These are phyloP conservation scores for Drosophila atripex DNA, from an alignment of 2,888 invertebrate species.

Conservation along the genomic window DNA sequence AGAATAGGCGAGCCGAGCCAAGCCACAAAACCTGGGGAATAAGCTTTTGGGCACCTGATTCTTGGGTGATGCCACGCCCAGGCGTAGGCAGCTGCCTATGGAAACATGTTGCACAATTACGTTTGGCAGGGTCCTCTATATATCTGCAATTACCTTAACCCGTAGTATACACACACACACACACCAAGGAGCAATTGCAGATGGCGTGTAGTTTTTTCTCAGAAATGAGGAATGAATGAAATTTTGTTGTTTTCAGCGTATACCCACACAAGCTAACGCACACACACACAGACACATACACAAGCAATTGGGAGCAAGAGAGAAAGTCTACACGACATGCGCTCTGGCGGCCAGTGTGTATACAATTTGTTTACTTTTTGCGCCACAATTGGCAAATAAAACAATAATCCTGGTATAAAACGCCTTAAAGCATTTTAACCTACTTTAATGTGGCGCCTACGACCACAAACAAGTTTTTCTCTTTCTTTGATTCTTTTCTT, in stretches of 20 bases:
- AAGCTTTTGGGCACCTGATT: slow-evolving; percentile 8
- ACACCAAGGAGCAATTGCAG: slow-evolving; percentile 48
- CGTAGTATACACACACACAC: slow-evolving; percentile 13
- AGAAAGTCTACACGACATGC: slow-evolving; percentile 68
- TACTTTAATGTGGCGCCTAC: slow-evolving; percentile 64
- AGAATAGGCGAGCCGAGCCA: slow-evolving; percentile 14
- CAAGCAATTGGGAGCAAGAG: slow-evolving; percentile 57
- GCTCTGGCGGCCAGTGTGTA: slow-evolving; percentile 58
- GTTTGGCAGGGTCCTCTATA: background rate
- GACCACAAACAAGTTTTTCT: slow-evolving; percentile 56
- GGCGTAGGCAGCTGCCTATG: background rate
- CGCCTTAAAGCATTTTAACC: slow-evolving; percentile 51
- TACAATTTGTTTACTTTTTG: slow-evolving; percentile 69
- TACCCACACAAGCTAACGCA: slow-evolving; percentile 35
- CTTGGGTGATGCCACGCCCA: background rate
- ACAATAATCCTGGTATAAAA: slow-evolving; percentile 20
- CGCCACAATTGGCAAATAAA: slow-evolving; percentile 49
- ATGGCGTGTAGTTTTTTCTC: slow-evolving; percentile 72
- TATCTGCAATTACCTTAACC: slow-evolving; percentile 1
- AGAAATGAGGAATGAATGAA: slow-evolving; percentile 79
- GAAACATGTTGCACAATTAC: slow-evolving; percentile 32
- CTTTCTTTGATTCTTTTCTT: slow-evolving; percentile 31
- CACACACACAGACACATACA: slow-evolving; percentile 17
- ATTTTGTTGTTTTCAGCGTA: slow-evolving; percentile 72
- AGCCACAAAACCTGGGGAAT: background rate